A percentile compares a stretch with the other conserved stretches of the same genome.
phyloP scores from a whole-genome alignment of 1,140 invertebrate species.

The Tachypleus tridentatus region DNA sequence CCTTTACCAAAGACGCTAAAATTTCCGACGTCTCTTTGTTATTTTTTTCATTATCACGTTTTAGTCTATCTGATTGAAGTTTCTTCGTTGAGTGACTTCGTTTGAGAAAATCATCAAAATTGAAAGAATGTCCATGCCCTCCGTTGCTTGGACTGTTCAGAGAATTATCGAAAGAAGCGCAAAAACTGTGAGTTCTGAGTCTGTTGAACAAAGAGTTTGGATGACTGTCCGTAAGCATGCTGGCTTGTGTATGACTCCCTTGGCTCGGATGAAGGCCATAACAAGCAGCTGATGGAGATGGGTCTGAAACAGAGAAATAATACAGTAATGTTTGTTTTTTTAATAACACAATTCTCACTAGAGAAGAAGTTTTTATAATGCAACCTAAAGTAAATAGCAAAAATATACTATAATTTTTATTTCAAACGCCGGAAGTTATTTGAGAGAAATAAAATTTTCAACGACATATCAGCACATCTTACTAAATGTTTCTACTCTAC shows the following conservation, averaged over 20 bases:
- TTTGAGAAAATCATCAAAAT: conserved; percentile 66
- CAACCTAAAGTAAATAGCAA: neutral
- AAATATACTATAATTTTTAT: neutral
- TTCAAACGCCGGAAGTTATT: neutral
- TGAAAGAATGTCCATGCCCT: conserved; percentile 48
- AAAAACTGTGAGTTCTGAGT: conserved; percentile 14
- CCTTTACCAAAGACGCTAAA: conserved; percentile 51
- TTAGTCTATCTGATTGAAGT: conserved; percentile 8
- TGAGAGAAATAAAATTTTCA: too few species aligned
- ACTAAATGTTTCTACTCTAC: too few species aligned
- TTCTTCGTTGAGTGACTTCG: conserved; percentile 36
- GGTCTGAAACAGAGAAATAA: conserved; percentile 14
- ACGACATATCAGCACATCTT: too few species aligned
- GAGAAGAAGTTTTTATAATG: neutral
- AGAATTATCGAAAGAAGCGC: conserved; percentile 3
- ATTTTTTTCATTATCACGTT: conserved; percentile 43
- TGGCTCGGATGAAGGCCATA: conserved; percentile 20
- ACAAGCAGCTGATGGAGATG: conserved; percentile 20
- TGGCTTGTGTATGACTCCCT: conserved; percentile 16
- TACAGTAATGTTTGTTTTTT: neutral
- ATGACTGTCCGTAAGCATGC: conserved; percentile 17
- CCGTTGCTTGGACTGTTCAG: conserved; percentile 11
- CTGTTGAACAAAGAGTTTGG: conserved; percentile 13
- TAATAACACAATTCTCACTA: neutral
- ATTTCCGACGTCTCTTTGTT: conserved; percentile 40